Conservation (phyloP, 1,140 invertebrate species). For the Tetraneura akinire region DNA sequence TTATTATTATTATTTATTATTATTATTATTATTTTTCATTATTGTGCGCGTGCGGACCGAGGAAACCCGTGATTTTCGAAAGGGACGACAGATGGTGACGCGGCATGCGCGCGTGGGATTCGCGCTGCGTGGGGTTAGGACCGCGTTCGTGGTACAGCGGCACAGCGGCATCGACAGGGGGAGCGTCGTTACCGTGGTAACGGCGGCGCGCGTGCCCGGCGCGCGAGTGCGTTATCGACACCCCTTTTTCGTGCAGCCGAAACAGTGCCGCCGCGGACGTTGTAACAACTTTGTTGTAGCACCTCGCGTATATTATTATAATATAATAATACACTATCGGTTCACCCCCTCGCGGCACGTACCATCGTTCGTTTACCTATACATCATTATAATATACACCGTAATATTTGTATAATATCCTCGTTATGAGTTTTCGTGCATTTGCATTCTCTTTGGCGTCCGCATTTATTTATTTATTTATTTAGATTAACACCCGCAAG, state of each 20-base stretch:
- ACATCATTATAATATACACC: too few relatives aligned
- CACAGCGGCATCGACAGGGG: not conserved
- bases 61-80: conserved; percentile 30
- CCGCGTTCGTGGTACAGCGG: too few relatives aligned
- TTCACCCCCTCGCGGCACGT: not conserved
- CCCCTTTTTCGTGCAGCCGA: conserved; percentile 14
- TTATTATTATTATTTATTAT: too few relatives aligned
- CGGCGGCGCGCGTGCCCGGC: not conserved
- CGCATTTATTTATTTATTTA: too few relatives aligned
- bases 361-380: too few relatives aligned
- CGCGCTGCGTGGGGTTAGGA: not conserved
- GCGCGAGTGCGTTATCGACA: conserved; percentile 26
- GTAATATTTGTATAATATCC: too few relatives aligned
- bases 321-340: too few relatives aligned
- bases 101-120: not conserved
- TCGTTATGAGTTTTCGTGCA: too few relatives aligned
- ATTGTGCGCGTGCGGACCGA: too few relatives aligned
- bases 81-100: conserved; percentile 15
- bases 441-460: too few relatives aligned
- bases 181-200: conserved; percentile 43
- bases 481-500: too few relatives aligned
- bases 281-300: not conserved
- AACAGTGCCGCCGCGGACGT: not conserved
- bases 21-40: too few relatives aligned
- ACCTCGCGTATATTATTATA: not conserved